A percentile compares a stretch with the other conserved stretches of the same genome.
These are phyloP conservation scores for Anoncus sp. DNA, from an alignment of 2,888 invertebrate genomes.

Conservation along the genomic window DNA sequence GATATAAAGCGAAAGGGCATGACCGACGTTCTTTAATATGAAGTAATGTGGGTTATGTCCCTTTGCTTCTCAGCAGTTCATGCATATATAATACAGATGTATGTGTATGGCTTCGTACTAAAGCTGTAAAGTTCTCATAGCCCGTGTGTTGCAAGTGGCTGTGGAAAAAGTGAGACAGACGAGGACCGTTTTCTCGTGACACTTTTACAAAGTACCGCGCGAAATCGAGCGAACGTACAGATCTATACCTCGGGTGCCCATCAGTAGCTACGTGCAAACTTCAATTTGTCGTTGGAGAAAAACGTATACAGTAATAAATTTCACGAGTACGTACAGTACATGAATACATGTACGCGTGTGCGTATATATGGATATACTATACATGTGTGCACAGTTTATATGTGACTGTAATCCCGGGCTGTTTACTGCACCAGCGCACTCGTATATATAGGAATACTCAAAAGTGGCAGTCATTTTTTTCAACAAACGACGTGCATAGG, in stretches of 20 bases:
- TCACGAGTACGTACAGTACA: not conserved
- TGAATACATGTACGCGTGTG: not conserved
- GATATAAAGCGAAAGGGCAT: not conserved
- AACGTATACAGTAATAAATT: constrained; percentile 3
- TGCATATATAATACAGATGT: not conserved
- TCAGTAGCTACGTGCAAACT: constrained; percentile 25
- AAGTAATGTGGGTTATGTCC: constrained; percentile 2
- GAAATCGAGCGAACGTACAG: constrained; percentile 16
- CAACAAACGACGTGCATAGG: not conserved
- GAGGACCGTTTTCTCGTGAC: constrained; percentile 26
- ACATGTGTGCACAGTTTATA: not conserved
- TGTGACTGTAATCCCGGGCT: constrained; percentile 12
- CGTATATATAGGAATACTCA: not conserved
- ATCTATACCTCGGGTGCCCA: constrained; percentile 5
- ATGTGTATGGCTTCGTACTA: constrained; percentile 5
- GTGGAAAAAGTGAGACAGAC: constrained; percentile 24
- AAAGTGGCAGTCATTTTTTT: constrained; percentile 24
- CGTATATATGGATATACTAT: not conserved
- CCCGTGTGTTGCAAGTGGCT: constrained; percentile 16
- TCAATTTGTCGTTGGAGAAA: constrained; percentile 31
- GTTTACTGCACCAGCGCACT: constrained; percentile 30
- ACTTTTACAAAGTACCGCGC: constrained; percentile 21
- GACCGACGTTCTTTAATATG: not conserved
- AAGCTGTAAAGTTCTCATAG: constrained; percentile 21
- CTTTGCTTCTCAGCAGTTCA: constrained; percentile 7